These are phyloP conservation scores for Podarcis lilfordi DNA, from an alignment of 2,797 vertebrate species.

Conservation along the genomic window DNA sequence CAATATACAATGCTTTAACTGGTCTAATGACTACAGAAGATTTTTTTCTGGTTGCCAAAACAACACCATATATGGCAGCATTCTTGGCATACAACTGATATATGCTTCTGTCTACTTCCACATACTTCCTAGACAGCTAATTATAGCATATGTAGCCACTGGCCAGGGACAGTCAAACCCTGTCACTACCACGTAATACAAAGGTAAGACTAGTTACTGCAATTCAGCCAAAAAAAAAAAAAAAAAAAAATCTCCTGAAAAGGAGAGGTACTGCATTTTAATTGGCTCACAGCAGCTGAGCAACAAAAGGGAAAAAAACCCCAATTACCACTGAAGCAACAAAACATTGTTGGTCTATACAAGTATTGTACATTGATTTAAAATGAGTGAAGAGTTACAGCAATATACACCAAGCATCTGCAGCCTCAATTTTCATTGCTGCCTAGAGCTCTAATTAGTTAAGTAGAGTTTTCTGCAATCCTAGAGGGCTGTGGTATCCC, in stretches of 20 bases:
- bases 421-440: slow-evolving; percentile 77
- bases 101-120: slow-evolving; percentile 72
- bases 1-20: slow-evolving; percentile 63
- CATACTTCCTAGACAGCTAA: slow-evolving; percentile 72
- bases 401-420: slow-evolving; percentile 71
- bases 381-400: slow-evolving; percentile 73
- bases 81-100: slow-evolving; percentile 67
- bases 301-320: slow-evolving; percentile 33
- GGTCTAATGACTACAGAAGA: slow-evolving; percentile 71
- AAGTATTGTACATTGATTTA: slow-evolving; percentile 62
- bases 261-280: slow-evolving; percentile 74
- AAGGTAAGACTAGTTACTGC: slow-evolving; percentile 74
- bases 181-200: slow-evolving; percentile 71
- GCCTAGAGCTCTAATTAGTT: slow-evolving; percentile 64
- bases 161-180: slow-evolving; percentile 68
- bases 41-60: slow-evolving; percentile 71
- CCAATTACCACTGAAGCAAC: slow-evolving; percentile 67
- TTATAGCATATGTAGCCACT: slow-evolving; percentile 72
- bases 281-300: slow-evolving; percentile 71
- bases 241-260: slow-evolving; percentile 65
- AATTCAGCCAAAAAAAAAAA: slow-evolving; percentile 68
- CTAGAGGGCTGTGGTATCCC: slow-evolving; percentile 59
- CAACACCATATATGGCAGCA: slow-evolving; percentile 67
- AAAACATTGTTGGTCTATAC: slow-evolving; percentile 69
- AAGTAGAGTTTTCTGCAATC: slow-evolving; percentile 61